Base-by-base conservation (phyloP, 2,113 vertebrate genomes). In the Ariopsis seemanni region DNA sequence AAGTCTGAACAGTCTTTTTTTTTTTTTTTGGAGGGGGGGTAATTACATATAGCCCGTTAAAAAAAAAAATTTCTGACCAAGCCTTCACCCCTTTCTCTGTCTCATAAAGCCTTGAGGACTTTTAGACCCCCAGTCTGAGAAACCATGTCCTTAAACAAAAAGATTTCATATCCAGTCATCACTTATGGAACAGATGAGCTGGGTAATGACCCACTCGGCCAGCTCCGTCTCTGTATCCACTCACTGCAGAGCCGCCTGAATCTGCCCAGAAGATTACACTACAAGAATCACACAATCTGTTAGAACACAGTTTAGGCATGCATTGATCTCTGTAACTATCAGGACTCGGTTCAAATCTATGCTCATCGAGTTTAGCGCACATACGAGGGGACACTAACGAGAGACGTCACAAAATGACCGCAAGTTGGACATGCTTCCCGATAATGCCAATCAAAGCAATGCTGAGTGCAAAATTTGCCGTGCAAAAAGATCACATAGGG, bases 131-230 rank as follows among this genome's bases (percentile, higher is more conserved):
- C 5, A 42, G 83, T 74, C 17, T 7, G 48, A n/a, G 58, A 18
- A 52, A 50, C 3, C 10, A 20, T n/a, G 7, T 3, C 10, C 15
- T 50, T 52, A 2, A 63, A 42, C 6, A 65, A n/a, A 2, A 62
- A 27, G 18, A 9, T 77, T 63, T 52, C 22, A 25, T 30, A 5
- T 48, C 55, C 50, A 22, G 7, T 20, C 17, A 5, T 42, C 30
- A 63, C 71, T 79, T 86, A 71, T 58, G 83, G 52, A 85, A 74
- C 69, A 67, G n/a, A 48, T 30, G 17, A 53, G 27, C 50, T 52
- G 57, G 18, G 84, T 78, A 58, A 78, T 10, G 72, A 62, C 58
- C 63, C 48, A 0, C 48, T 42, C 30, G 27, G 50, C 55, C 27
- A 57, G 82, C 84, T 22, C 17, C 30, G 25, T 79, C 57, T 52